Conservation (phyloP, 1,140 invertebrate genomes). For the Stenopsyche tienmushanensis region DNA sequence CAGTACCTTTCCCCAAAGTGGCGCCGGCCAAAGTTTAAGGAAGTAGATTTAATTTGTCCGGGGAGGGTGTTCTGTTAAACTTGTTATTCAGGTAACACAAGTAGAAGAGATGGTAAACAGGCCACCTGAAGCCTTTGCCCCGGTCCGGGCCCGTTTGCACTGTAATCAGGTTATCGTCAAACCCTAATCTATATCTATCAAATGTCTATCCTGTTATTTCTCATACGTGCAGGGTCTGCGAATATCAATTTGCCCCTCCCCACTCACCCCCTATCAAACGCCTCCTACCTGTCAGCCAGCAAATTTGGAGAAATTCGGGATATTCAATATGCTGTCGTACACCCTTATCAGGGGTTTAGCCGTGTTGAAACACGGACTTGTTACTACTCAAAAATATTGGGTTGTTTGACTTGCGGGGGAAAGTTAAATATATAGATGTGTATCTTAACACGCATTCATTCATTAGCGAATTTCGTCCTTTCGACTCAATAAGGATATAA, state of each 20-base stretch:
- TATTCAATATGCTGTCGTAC: slow-evolving; percentile 22
- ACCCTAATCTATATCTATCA: slow-evolving; percentile 32
- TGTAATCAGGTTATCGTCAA: slow-evolving; percentile 35
- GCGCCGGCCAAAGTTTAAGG: background rate
- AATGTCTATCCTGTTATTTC: slow-evolving; percentile 31
- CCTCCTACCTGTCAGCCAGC: slow-evolving; percentile 5
- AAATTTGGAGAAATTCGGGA: slow-evolving; percentile 22
- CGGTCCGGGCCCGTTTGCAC: background rate
- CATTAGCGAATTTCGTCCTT: too few relatives aligned
- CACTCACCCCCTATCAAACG: background rate
- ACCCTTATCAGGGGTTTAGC: slow-evolving; percentile 13
- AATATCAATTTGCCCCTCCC: slow-evolving; percentile 27
- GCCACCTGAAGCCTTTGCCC: background rate
- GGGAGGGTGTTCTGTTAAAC: slow-evolving; percentile 18
- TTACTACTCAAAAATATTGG: too few relatives aligned
- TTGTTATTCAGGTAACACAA: slow-evolving; percentile 31
- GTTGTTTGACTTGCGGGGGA: too few relatives aligned
- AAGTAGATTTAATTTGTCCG: slow-evolving; percentile 1
- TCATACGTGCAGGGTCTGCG: slow-evolving; percentile 4
- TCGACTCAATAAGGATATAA: too few relatives aligned
- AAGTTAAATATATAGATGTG: too few relatives aligned
- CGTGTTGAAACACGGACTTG: background rate
- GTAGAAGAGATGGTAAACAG: background rate
- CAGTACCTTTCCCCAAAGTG: too few relatives aligned
- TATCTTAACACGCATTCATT: too few relatives aligned